Evolutionary conservation across 2,888 invertebrate genomes (phyloP), one percentile per base, ranked within the genome.

Genomic region (Aporophyla nigra): DNA sequence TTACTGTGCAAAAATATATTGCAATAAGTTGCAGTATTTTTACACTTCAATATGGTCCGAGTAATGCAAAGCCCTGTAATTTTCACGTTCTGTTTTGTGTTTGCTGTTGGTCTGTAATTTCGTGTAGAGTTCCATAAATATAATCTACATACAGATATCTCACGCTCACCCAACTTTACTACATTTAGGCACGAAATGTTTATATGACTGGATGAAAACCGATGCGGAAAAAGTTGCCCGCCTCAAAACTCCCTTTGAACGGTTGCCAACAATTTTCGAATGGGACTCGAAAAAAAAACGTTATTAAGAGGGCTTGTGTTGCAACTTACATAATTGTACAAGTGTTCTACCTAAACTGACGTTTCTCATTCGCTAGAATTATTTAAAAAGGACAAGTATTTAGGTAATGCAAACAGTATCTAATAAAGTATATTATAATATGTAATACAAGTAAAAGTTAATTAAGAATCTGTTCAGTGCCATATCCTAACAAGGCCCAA

Each of bases 241-340:
- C 54, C 33, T 71, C 73, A 21, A 67, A 81, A 85, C 16, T 65
- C 51, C 73, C 73, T 83, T 86, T 83, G 86, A 85, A 71, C 71
- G 74, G 86, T 71, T 85, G 86, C 83, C 83, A 83, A 71, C 63
- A 71, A 85, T 74, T 85, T 86, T 66, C 21, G 61, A 71, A 85
- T 14, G 24, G 12, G 27, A 51, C 46, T 43, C 12, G 16, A 33
- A 63, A 68, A 70, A 66, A 79, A 54, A 16, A 59, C 56, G 12
- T 43, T 33, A 63, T 54, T 65, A 33, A 5, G 43, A 46, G 24
- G 2, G 24, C 9, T 58, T 43, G 12, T 53, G 21, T 51, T 4
- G 33, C 27, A 59, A 61, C 14, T 19, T 70, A 66, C 24, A 7
- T 49, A 54, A 19, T 19, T 40, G n/a, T 33, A 19, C 46, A 59